Evolutionary conservation across 2,113 vertebrate genomes (phyloP).

Genomic region (Xenotilapia leptura): DNA sequence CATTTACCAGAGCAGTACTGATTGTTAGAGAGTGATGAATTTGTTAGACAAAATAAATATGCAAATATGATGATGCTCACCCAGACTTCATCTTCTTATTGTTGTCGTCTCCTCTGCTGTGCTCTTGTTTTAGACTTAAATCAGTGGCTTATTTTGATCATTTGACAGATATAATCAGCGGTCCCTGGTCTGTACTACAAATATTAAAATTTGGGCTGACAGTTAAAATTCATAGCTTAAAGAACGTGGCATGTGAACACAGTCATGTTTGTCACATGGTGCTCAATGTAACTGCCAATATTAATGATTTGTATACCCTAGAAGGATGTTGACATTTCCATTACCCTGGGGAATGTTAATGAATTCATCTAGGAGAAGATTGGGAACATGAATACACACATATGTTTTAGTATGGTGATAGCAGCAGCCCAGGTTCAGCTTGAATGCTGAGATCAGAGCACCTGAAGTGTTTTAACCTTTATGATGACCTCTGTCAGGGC

Average conservation of each 20-base stretch:
- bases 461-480: neutral
- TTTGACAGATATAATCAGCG: rapidly evolving
- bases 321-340: neutral
- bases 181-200: neutral
- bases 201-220: neutral
- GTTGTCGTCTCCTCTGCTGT: neutral
- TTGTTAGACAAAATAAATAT: neutral
- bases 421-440: neutral
- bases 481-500: constrained; percentile 1
- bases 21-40: neutral
- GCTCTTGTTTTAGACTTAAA: rapidly evolving
- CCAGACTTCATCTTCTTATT: neutral
- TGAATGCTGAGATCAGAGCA: neutral
- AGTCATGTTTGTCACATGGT: neutral
- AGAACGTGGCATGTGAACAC: rapidly evolving
- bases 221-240: neutral
- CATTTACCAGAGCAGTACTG: neutral
- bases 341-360: neutral
- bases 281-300: neutral
- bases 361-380: neutral
- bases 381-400: neutral
- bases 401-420: rapidly evolving
- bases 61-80: neutral
- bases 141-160: neutral
- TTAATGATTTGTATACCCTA: neutral